Conservation (phyloP, 2,113 vertebrate genomes). For the Corythoichthys haematopterus region DNA sequence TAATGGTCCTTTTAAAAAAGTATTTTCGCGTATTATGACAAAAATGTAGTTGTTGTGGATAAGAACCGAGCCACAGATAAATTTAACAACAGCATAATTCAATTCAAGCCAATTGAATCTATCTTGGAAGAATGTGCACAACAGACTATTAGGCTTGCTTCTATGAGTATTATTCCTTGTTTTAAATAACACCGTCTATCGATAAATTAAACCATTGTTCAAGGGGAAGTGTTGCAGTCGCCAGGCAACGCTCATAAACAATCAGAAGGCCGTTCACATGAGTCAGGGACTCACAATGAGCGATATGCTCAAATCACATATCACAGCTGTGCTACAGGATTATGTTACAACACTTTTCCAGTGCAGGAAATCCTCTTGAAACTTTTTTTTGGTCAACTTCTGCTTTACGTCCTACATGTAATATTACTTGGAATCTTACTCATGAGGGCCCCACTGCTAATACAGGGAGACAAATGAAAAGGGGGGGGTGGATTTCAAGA, state of each 20-base stretch:
- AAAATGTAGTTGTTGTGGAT: neutral
- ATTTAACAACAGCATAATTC: neutral
- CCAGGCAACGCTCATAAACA: conserved; percentile 42
- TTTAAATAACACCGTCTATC: conserved; percentile 3
- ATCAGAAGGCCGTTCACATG: neutral
- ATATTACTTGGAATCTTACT: conserved; percentile 2
- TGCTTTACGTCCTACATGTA: neutral
- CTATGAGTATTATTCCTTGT: neutral
- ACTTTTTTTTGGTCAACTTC: neutral
- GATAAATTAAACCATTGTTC: conserved; percentile 34
- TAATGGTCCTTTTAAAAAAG: no score
- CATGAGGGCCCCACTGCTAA: neutral
- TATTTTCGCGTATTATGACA: neutral
- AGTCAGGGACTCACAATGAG: neutral
- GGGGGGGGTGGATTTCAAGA: neutral
- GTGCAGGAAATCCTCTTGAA: neutral
- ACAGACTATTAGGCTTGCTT: neutral
- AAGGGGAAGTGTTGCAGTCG: conserved; percentile 16
- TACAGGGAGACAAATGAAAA: neutral
- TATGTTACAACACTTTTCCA: conserved; percentile 7
- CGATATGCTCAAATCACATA: conserved; percentile 15
- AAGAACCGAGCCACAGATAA: neutral
- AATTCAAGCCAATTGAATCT: conserved; percentile 3
- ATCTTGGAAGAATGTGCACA: conserved; percentile 6
- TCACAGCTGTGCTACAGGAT: conserved; percentile 7